Evolutionary conservation across 2,888 invertebrate genomes (phyloP), one percentile per base, ranked within the genome.

Genomic region (Melanargia galathea): DNA sequence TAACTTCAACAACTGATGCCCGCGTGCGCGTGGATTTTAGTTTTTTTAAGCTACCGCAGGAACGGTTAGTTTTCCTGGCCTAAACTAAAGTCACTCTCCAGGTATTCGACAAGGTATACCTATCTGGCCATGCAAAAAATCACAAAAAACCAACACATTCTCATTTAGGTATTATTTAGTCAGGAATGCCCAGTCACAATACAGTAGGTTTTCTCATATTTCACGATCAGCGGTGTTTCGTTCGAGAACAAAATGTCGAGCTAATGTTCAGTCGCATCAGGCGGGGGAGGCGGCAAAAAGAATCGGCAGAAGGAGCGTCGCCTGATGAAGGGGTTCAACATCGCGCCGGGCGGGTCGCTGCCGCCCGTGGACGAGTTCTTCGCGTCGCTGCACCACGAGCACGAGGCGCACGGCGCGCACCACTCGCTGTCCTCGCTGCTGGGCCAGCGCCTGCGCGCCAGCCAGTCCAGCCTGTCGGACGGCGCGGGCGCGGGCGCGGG

Each of bases 311-410:
- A 97, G 85, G 98, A 98, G 84, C 93, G 98, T 0, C 94, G 98
- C 1, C 92, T 98, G 62, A 97, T 98, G 97, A 98, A 98, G 85
- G 97, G 97, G 16, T 97, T 98, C 92, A 97, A 98, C 90, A 97
- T 97, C 71, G 96, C 95, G 16, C 95, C 96, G 35, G 91, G 93
- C 65, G 92, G 92, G 22, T 84, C 92, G 67, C 86, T 96, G 70
- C 94, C 95, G 59, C 95, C 96, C 0, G 96, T 96, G 30, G 95
- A 95, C 66, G 96, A 96, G 87, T 95, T 95, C 83, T 94, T 95
- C 73, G 95, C 95, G 4, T 95, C 95, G 18, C 85, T 96, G 70
- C 95, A 95, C 80, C 93, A 93, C 78, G 93, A 90, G 80, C 90
- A 89, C 79, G 84, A 82, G 71, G 81, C 72, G 69, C 89, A 85